A percentile compares a stretch with the other conserved stretches of the same genome.
phyloP scores from a whole-genome alignment of 30 jellyfish, hydroid and myxozoan genomes.

The Pseudorhiza aurosa region DNA sequence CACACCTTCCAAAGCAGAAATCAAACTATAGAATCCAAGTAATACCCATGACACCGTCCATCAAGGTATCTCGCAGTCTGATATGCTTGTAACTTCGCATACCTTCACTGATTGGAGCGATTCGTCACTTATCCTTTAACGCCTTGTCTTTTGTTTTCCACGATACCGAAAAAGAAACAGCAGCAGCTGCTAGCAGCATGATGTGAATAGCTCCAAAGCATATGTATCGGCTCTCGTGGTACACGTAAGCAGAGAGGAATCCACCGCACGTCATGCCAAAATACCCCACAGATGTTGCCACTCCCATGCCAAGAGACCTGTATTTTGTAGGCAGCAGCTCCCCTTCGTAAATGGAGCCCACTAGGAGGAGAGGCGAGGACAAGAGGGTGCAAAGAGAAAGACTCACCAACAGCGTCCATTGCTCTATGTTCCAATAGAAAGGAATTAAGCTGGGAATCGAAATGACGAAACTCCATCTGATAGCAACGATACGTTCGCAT shows the following conservation, averaged over 20 bases:
- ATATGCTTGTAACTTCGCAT: too few relatives aligned
- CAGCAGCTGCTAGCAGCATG: neutral
- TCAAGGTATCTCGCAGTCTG: too few relatives aligned
- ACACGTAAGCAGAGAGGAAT: neutral
- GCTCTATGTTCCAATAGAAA: neutral
- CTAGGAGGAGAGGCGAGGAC: neutral
- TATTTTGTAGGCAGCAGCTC: neutral
- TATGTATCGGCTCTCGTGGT: neutral
- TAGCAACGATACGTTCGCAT: neutral
- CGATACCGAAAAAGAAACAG: neutral
- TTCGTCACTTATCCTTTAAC: neutral
- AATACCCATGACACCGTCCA: too few relatives aligned
- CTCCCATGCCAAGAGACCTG: neutral
- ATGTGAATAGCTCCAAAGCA: neutral
- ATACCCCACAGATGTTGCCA: neutral
- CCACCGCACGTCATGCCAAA: neutral
- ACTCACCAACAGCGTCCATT: neutral
- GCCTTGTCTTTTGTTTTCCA: neutral
- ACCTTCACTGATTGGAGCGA: too few relatives aligned
- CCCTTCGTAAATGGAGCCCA: neutral
- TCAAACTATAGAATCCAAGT: too few relatives aligned
- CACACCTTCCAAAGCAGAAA: too few relatives aligned
- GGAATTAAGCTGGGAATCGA: neutral
- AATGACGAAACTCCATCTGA: neutral
- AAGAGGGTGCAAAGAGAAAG: neutral